Evolutionary conservation across 2,113 vertebrate genomes (phyloP).

Genomic region (Sander vitreus): DNA sequence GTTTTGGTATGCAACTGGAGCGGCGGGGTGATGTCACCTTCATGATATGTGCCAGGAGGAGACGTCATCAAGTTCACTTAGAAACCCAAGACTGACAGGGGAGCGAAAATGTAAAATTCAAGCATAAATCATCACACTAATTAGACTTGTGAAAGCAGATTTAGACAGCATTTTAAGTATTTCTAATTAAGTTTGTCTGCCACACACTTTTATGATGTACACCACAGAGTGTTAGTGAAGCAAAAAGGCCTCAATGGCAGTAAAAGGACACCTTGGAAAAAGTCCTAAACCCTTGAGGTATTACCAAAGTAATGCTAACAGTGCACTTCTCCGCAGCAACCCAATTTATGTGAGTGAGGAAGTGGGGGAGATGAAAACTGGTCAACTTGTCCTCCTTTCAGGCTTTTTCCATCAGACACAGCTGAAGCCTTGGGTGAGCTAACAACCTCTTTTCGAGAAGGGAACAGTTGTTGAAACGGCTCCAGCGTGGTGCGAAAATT

Average conservation of each 20-base stretch:
- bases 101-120: background rate
- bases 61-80: slow-evolving; percentile 21
- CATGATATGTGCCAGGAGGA: slow-evolving; percentile 33
- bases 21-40: slow-evolving; percentile 54
- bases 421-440: slow-evolving; percentile 50
- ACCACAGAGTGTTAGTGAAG: slow-evolving; percentile 16
- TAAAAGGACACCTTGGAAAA: slow-evolving; percentile 64
- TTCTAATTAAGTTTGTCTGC: slow-evolving; percentile 13
- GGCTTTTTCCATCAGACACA: slow-evolving; percentile 60
- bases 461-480: slow-evolving; percentile 31
- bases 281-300: slow-evolving; percentile 23
- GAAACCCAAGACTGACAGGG: slow-evolving; percentile 29
- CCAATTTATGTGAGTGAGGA: slow-evolving; percentile 42
- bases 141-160: slow-evolving; percentile 15
- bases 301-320: slow-evolving; percentile 60
- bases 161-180: slow-evolving; percentile 10
- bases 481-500: slow-evolving; percentile 37
- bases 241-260: slow-evolving; percentile 39
- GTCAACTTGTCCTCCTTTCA: slow-evolving; percentile 53
- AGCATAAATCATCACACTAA: slow-evolving; percentile 18
- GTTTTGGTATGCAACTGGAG: slow-evolving; percentile 36
- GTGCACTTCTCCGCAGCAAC: slow-evolving; percentile 49
- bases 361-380: slow-evolving; percentile 39
- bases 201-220: slow-evolving; percentile 21
- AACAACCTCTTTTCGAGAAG: slow-evolving; percentile 39